Conservation (phyloP, 2,888 invertebrate species). For the Pachliopta kotzebuea region DNA sequence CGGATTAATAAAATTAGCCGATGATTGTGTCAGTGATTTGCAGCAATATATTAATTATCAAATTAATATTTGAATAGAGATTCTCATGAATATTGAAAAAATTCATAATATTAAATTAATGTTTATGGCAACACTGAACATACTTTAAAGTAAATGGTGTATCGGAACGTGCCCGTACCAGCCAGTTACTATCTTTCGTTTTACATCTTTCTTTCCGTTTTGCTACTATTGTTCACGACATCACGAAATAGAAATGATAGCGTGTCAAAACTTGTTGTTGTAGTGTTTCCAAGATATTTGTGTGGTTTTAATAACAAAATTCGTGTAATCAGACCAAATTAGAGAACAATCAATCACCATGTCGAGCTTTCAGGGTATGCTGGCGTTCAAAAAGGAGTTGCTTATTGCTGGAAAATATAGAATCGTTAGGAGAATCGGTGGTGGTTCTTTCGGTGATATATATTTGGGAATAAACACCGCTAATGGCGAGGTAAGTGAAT, state of each 20-base stretch:
- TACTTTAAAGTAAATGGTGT: slow-evolving; percentile 23
- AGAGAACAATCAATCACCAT: slow-evolving; percentile 36
- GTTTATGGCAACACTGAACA: slow-evolving; percentile 11
- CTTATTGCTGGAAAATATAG: slow-evolving; percentile 96
- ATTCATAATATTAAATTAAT: not conserved
- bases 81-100: not conserved
- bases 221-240: slow-evolving; percentile 35
- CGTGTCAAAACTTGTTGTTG: slow-evolving; percentile 43
- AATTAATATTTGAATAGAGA: too few species aligned
- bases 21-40: too few species aligned
- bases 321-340: slow-evolving; percentile 36
- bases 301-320: slow-evolving; percentile 36
- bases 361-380: slow-evolving; percentile 43
- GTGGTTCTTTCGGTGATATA: slow-evolving; percentile 99
- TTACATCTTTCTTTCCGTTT: slow-evolving; percentile 41
- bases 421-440: slow-evolving; percentile 97
- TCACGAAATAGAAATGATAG: slow-evolving; percentile 43
- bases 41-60: too few species aligned
- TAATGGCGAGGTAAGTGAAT: slow-evolving; percentile 89
- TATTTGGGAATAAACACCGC: slow-evolving; percentile 97
- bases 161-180: slow-evolving; percentile 37
- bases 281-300: slow-evolving; percentile 37
- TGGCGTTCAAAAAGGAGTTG: slow-evolving; percentile 80
- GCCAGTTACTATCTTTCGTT: slow-evolving; percentile 35
- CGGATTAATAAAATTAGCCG: too few species aligned